These are phyloP conservation scores for Chinchilla lanigera DNA, from an alignment of 2,113 vertebrate genomes.

Conservation along the genomic window DNA sequence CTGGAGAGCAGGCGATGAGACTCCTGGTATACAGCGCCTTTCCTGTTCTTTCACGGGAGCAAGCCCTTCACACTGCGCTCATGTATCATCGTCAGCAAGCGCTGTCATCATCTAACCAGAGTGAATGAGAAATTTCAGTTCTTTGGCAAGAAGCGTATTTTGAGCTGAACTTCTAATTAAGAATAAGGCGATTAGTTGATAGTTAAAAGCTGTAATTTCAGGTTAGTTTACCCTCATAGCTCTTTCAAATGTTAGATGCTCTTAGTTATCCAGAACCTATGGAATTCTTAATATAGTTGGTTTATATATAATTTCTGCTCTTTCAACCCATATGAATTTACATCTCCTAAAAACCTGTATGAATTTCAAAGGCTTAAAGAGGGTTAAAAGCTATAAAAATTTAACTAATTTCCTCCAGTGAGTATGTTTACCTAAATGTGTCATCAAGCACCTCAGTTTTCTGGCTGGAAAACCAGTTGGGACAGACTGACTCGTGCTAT, in stretches of 20 bases:
- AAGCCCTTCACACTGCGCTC: slow-evolving; percentile 38
- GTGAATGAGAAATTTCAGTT: slow-evolving; percentile 66
- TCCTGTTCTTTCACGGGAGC: slow-evolving; percentile 48
- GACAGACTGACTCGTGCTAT: slow-evolving; percentile 82
- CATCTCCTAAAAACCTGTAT: slow-evolving; percentile 78
- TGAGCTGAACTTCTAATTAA: slow-evolving; percentile 71
- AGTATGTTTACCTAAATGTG: slow-evolving; percentile 85
- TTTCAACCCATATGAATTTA: slow-evolving; percentile 76
- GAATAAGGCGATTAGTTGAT: slow-evolving; percentile 58
- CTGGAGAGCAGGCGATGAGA: slow-evolving; percentile 47
- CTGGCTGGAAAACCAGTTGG: slow-evolving; percentile 83
- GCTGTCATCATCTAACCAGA: slow-evolving; percentile 63
- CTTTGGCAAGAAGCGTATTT: slow-evolving; percentile 46
- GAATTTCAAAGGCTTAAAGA: slow-evolving; percentile 81
- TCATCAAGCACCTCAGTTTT: slow-evolving; percentile 83
- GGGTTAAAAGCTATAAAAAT: slow-evolving; percentile 78
- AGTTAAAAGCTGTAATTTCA: slow-evolving; percentile 68
- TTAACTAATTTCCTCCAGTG: slow-evolving; percentile 83
- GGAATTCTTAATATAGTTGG: slow-evolving; percentile 75
- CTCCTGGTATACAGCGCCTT: background rate
- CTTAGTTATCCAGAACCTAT: slow-evolving; percentile 72
- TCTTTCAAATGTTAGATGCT: slow-evolving; percentile 63
- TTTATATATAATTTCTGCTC: slow-evolving; percentile 80
- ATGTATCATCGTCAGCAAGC: slow-evolving; percentile 60
- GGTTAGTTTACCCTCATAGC: slow-evolving; percentile 39